Evolutionary conservation across 2,113 vertebrate genomes (phyloP).

Genomic region (Regulus satrapa): DNA sequence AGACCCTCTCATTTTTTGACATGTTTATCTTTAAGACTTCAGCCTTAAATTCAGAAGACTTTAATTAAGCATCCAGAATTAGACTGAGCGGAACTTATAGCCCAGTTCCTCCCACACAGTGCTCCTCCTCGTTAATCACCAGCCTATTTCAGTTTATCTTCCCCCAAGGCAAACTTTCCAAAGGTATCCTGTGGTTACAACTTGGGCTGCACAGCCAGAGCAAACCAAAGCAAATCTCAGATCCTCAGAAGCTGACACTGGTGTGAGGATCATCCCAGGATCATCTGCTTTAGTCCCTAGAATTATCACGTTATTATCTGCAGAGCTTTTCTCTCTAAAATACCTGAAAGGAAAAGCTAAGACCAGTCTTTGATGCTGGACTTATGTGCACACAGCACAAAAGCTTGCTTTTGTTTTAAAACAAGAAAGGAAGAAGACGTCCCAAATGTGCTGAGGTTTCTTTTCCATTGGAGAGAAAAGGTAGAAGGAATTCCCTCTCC

Average conservation of each 20-base stretch:
- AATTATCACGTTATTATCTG: background rate
- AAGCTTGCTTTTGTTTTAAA: background rate
- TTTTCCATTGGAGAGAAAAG: background rate
- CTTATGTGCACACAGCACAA: background rate
- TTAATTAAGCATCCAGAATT: conserved; percentile 34
- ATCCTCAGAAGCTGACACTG: background rate
- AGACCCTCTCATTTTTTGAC: background rate
- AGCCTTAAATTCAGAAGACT: background rate
- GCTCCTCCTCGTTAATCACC: conserved; percentile 4
- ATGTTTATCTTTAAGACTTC: background rate
- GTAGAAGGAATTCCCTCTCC: background rate
- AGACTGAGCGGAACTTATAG: background rate
- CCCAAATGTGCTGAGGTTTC: background rate
- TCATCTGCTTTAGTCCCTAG: background rate
- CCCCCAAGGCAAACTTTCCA: background rate
- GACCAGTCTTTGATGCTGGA: background rate
- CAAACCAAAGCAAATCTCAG: background rate
- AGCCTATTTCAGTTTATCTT: background rate
- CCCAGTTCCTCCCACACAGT: background rate
- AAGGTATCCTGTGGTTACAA: background rate
- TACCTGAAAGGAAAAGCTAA: background rate
- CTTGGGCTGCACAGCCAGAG: background rate
- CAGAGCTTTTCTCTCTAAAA: background rate
- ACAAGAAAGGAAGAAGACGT: background rate
- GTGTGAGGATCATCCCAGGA: background rate